Percentiles rank a stretch among this genome's conserved stretches.
Evolutionary conservation across 1,140 invertebrate genomes (phyloP).

Genomic region (Drosophila repleta): DNA sequence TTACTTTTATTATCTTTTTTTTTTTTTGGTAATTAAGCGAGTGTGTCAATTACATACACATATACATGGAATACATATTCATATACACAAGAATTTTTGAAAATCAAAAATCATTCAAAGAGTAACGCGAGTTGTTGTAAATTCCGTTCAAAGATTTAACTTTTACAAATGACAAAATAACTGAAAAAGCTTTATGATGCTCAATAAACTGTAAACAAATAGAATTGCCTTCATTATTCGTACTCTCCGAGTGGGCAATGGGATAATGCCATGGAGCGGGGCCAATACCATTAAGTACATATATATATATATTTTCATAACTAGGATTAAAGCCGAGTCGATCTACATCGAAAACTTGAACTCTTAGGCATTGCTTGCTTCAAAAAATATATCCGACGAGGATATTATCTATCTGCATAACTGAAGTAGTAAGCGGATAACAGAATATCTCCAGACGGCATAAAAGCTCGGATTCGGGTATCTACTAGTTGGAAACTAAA

Average conservation of each 20-base stretch:
- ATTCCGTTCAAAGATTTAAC: slow-evolving; percentile 79
- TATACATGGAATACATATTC: slow-evolving; percentile 29
- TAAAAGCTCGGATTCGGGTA: too few relatives aligned
- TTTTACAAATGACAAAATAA: slow-evolving; percentile 66
- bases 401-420: too few relatives aligned
- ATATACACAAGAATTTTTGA: slow-evolving; percentile 48
- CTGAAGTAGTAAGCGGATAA: too few relatives aligned
- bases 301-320: too few relatives aligned
- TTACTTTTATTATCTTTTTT: slow-evolving; percentile 20
- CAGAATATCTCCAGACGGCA: too few relatives aligned
- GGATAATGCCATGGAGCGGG: not conserved
- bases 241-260: not conserved
- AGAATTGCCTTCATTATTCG: not conserved
- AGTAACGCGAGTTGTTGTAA: slow-evolving; percentile 79
- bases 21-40: slow-evolving; percentile 27
- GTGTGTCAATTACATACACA: slow-evolving; percentile 62
- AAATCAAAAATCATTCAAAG: slow-evolving; percentile 49
- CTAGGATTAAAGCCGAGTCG: too few relatives aligned
- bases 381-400: too few relatives aligned
- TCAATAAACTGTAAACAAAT: slow-evolving; percentile 53
- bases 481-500: too few relatives aligned
- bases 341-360: too few relatives aligned
- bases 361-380: too few relatives aligned
- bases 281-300: too few relatives aligned
- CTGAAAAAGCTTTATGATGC: slow-evolving; percentile 72